phyloP scores from a whole-genome alignment of 2,797 vertebrate genomes.

The Microchirus variegatus region DNA sequence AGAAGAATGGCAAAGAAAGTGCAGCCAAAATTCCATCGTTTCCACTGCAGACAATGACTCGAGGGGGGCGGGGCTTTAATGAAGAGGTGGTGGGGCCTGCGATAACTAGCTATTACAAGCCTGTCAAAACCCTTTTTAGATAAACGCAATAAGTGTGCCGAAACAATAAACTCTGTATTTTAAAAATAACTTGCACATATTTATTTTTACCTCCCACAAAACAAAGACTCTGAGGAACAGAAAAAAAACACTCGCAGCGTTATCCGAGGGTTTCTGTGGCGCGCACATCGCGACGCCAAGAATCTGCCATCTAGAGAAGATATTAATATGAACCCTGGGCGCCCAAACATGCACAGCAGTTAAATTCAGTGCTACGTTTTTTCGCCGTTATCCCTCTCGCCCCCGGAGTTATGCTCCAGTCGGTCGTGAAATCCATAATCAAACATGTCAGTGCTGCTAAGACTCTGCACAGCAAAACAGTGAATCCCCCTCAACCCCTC shows the following conservation, averaged over 20 bases:
- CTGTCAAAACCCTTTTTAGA: too few species aligned
- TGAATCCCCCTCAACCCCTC: too few species aligned
- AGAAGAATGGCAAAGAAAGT: too few species aligned
- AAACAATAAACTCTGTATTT: too few species aligned
- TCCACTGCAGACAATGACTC: too few species aligned
- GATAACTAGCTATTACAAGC: too few species aligned
- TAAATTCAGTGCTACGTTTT: background rate
- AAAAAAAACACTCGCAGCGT: background rate
- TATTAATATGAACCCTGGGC: conserved; percentile 6
- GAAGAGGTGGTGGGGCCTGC: too few species aligned
- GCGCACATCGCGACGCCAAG: conserved; percentile 17
- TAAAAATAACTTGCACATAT: too few species aligned
- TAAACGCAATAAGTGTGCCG: too few species aligned
- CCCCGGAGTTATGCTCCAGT: conserved; percentile 5
- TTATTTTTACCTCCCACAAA: background rate
- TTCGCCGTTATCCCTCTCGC: conserved; percentile 2
- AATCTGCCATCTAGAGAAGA: conserved; percentile 27
- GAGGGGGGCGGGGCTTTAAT: too few species aligned
- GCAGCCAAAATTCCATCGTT: too few species aligned
- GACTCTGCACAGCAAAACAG: background rate
- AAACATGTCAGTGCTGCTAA: conserved; percentile 18
- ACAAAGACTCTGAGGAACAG: too few species aligned
- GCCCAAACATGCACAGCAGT: conserved; percentile 1
- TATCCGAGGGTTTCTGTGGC: background rate
- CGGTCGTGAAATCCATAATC: conserved; percentile 11